phyloP scores from a whole-genome alignment of 2,113 vertebrate species.

The Recurvirostra avosetta region DNA sequence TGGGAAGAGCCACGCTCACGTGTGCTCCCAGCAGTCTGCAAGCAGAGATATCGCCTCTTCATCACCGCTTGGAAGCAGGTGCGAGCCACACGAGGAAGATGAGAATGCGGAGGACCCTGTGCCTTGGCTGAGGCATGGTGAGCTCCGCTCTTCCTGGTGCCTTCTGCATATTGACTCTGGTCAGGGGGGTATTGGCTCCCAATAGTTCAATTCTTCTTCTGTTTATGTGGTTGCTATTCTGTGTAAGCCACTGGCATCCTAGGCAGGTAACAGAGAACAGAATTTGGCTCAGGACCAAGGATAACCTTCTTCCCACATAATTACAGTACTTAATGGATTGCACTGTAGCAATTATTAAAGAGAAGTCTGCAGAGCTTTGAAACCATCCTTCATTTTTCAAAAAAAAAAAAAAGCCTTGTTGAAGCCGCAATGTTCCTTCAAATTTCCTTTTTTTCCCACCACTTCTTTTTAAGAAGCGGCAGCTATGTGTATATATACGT shows the following conservation, averaged over 20 bases:
- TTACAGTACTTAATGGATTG: constrained; percentile 4
- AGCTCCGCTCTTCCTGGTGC: neutral
- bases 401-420: neutral
- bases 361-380: neutral
- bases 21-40: neutral
- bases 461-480: neutral
- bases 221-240: neutral
- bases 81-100: neutral
- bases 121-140: rapidly evolving
- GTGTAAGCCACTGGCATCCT: neutral
- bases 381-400: neutral
- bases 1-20: neutral
- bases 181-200: neutral
- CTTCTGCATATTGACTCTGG: neutral
- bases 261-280: neutral
- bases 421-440: neutral
- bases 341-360: constrained; percentile 11
- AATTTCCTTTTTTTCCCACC: neutral
- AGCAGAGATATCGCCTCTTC: neutral
- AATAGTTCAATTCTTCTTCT: neutral
- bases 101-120: neutral
- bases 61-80: neutral
- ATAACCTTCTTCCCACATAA: constrained; percentile 7
- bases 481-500: neutral
- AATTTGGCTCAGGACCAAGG: constrained; percentile 26